Evolutionary conservation across 2,888 invertebrate species (phyloP).

Genomic region (Anthophora plumipes): DNA sequence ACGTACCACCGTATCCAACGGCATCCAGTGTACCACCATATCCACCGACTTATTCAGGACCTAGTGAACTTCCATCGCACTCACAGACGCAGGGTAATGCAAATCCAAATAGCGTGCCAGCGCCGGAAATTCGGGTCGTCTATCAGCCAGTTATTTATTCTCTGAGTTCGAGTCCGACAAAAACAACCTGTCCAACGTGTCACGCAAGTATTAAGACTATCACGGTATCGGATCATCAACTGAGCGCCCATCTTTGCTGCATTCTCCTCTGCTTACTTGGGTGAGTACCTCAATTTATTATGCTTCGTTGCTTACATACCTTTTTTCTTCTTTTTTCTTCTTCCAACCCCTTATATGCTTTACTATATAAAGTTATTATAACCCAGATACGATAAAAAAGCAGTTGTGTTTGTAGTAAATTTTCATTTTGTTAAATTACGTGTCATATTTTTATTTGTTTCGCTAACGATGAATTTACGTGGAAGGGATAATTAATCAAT

Average conservation of each 20-base stretch:
- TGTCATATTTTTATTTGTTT: not conserved
- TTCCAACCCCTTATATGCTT: not conserved
- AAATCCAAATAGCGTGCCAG: constrained; percentile 59
- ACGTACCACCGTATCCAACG: constrained; percentile 57
- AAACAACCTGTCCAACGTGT: constrained; percentile 84
- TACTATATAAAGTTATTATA: too few relatives aligned
- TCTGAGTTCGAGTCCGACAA: constrained; percentile 80
- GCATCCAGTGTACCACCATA: constrained; percentile 50
- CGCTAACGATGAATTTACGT: too few relatives aligned
- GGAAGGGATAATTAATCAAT: not conserved
- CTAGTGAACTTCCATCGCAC: constrained; percentile 53
- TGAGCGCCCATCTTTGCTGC: constrained; percentile 84
- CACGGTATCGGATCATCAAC: constrained; percentile 84
- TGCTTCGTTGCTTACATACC: not conserved
- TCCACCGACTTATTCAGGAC: constrained; percentile 49
- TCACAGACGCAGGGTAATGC: constrained; percentile 42
- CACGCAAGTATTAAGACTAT: constrained; percentile 84
- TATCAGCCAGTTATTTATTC: constrained; percentile 77
- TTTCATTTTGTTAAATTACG: not conserved
- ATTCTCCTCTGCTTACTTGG: constrained; percentile 83
- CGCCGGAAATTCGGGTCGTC: constrained; percentile 76
- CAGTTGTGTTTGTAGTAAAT: too few relatives aligned
- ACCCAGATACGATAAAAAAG: too few relatives aligned
- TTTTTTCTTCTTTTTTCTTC: not conserved
- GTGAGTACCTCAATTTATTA: constrained; percentile 68